A percentile compares a stretch with the other conserved stretches of the same genome.
Conservation (phyloP, 2,113 vertebrate genomes). For the Caretta caretta region DNA sequence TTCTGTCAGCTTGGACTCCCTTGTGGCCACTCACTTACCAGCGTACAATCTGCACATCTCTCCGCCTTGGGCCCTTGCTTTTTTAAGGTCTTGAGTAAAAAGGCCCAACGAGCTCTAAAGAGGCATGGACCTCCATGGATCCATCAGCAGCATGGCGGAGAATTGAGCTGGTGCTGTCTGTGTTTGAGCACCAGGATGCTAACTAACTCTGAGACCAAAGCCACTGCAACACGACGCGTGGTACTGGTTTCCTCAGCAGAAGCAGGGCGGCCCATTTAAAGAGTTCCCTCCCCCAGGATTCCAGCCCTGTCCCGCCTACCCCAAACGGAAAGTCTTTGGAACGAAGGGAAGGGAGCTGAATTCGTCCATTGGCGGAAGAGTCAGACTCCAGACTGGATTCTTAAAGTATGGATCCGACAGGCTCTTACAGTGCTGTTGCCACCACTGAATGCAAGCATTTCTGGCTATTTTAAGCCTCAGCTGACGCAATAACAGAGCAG, state of each 20-base stretch:
- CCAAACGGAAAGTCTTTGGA: not conserved
- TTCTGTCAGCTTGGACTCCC: conserved; percentile 10
- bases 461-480: conserved; percentile 18
- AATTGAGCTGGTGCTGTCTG: not conserved
- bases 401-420: not conserved
- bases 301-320: not conserved
- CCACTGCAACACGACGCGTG: not conserved
- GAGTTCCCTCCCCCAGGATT: not conserved
- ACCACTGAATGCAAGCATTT: conserved; percentile 24
- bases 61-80: not conserved
- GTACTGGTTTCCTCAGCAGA: not conserved
- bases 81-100: conserved; percentile 15
- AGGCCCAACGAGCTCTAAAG: not conserved
- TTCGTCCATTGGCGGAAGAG: not conserved
- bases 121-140: not conserved
- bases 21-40: not conserved
- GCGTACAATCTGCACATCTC: not conserved
- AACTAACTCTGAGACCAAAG: not conserved
- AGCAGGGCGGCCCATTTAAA: not conserved
- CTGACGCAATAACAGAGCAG: not conserved
- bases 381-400: not conserved
- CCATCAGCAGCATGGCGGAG: not conserved
- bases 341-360: not conserved
- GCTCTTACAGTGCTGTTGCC: not conserved
- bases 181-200: not conserved